Base-by-base conservation (phyloP, 2,113 vertebrate species). In the Halichoerus grypus region DNA sequence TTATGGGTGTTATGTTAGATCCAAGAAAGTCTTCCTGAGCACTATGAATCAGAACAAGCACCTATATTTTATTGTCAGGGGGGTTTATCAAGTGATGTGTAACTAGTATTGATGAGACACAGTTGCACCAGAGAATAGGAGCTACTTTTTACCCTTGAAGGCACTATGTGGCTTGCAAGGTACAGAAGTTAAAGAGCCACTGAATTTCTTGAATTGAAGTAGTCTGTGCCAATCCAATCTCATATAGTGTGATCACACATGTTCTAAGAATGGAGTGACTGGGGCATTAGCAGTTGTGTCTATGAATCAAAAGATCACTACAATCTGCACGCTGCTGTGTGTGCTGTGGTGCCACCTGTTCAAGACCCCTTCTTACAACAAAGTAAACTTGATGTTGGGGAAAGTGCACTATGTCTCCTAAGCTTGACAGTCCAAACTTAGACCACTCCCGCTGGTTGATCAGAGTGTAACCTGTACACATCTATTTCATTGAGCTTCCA, bases 21-120 rank as follows among this genome's bases (percentile, higher is more conserved):
- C 92, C 77, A 80, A 72, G 31, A 92, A 88, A 46, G 42, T 42
- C 14, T 21, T 72, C 49, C 42, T 71, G 33, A 82, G 46, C 28
- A 46, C 63, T 55, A 36, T 82, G 46, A 94, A 87, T 57, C 76
- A 90, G 88, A 90, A 46, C 28, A 77, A 77, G 51, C 18, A 71
- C 26, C 12, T 65, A 82, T 12, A 51, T 18, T 55, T 90, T 55
- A 88, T 39, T 77, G 61, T 71, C 59, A 36, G 51, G 46, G 51
- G 67, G 31, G 26, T 63, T 63, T 92, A 89, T 86, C 57, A 86
- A 92, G 42, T 94, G 46, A 82, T 93, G 33, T 94, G 33, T 72
- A 92, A 53, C 46, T 85, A 63, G 36, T 49, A 86, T 46, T 87
- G 88, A 83, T 69, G 67, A 96, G 42, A 57, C 33, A 26, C 21